Evolutionary conservation across 2,113 vertebrate genomes (phyloP), one percentile per base, ranked within the genome.

Genomic region (Colaptes auratus): DNA sequence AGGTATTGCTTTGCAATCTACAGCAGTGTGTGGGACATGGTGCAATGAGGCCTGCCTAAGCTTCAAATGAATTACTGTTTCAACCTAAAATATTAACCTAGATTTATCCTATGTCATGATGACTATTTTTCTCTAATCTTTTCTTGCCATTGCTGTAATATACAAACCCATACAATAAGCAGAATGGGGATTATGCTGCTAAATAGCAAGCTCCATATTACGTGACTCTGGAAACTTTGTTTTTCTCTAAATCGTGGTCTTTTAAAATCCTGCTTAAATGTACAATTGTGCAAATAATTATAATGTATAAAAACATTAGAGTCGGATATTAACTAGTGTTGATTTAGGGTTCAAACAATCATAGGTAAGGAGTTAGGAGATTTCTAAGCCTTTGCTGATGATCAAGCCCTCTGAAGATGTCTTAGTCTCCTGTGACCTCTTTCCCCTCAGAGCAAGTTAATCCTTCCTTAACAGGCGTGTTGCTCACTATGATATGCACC

Each of bases 401-500:
- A 25, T 82, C 7, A 42, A 69, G 11, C 4, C 25, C 35, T 64
- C n/a, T 73, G 33, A 75, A 82, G 17, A 12, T 20, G 71, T 36
- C 19, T 75, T 58, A 65, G 35, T 33, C 33, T 82, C 53, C 52
- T 84, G 25, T 84, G 53, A 36, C 48, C 16, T 69, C 21, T 63
- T 4, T 64, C 59, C 75, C 44, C 18, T 88, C 3, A 3, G 35
- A 82, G 86, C 52, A 87, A 87, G 24, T 82, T 52, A 82, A 87
- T 82, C 35, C 72, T 73, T 95, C 89, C 81, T 81, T 76, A 50
- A 35, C 33, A 94, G 94, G n/a, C 53, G 31, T 75, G 55, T 76
- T 89, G 64, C 76, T 95, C 3, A 1, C 77, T 63, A 18, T 81
- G 72, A 59, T 85, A 65, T 10, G 10, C 82, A 66, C 52, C 9